Evolutionary conservation across 2,888 invertebrate species (phyloP).

Genomic region (Glomeris marginata): DNA sequence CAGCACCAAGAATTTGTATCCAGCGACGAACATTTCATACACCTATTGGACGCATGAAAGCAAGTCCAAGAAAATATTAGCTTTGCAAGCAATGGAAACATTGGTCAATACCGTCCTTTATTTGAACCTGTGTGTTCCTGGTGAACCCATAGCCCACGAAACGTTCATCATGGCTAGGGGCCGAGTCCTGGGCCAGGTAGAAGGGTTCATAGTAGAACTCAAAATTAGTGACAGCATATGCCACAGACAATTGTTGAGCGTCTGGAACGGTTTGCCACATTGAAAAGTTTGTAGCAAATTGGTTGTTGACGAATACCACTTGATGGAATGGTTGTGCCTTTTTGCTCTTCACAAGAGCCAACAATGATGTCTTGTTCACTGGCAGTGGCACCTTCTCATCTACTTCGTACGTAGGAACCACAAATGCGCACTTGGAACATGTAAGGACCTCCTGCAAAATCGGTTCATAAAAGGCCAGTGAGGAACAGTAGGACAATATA

Average conservation of each 20-base stretch:
- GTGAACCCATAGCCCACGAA: conserved; percentile 86
- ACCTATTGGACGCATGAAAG: conserved; percentile 42
- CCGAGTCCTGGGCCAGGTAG: conserved; percentile 67
- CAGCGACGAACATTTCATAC: conserved; percentile 80
- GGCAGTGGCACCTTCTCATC: conserved; percentile 58
- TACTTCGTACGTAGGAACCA: conserved; percentile 78
- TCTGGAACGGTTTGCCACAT: conserved; percentile 38
- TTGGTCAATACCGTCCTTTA: neutral
- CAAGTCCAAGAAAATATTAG: neutral
- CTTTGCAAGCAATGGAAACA: neutral
- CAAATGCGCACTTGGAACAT: conserved; percentile 56
- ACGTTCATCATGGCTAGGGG: conserved; percentile 70
- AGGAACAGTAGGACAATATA: too few species aligned
- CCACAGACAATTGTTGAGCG: conserved; percentile 43
- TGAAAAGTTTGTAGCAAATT: conserved; percentile 78
- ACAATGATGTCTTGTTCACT: conserved; percentile 58
- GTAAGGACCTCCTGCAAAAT: neutral
- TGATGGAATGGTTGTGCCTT: conserved; percentile 77
- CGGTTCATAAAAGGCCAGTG: too few species aligned
- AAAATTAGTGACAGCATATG: conserved; percentile 62
- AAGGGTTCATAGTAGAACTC: conserved; percentile 82
- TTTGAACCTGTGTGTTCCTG: conserved; percentile 67
- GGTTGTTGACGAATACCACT: conserved; percentile 82
- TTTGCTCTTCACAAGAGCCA: conserved; percentile 58
- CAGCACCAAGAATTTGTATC: conserved; percentile 72